Evolutionary conservation across 1,140 invertebrate genomes (phyloP).

Genomic region (Sinonovacula constricta): DNA sequence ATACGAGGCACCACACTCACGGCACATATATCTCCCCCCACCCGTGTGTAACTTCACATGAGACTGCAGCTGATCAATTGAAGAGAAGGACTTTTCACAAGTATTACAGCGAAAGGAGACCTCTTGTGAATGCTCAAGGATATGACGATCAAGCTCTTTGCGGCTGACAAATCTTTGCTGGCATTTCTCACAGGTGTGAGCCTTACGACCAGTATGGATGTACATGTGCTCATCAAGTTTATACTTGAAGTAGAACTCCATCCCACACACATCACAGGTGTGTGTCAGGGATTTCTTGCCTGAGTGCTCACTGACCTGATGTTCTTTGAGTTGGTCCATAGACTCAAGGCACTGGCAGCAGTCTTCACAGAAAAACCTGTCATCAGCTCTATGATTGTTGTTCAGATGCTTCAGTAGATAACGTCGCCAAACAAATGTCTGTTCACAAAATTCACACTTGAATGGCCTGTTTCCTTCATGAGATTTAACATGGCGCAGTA

Average conservation of each 20-base stretch:
- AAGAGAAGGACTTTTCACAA: slow-evolving; percentile 39
- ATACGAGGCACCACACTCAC: slow-evolving; percentile 12
- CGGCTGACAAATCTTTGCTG: slow-evolving; percentile 22
- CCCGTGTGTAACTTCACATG: slow-evolving; percentile 46
- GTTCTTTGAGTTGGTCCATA: slow-evolving; percentile 19
- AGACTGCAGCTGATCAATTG: slow-evolving; percentile 32
- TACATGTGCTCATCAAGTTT: slow-evolving; percentile 48
- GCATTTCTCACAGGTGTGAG: slow-evolving; percentile 41
- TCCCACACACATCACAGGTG: slow-evolving; percentile 22
- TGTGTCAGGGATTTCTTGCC: slow-evolving; percentile 29
- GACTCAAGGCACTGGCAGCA: slow-evolving; percentile 13
- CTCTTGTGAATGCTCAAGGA: slow-evolving; percentile 25
- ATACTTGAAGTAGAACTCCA: slow-evolving; percentile 50
- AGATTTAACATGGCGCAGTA: slow-evolving; percentile 33
- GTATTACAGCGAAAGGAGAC: slow-evolving; percentile 44
- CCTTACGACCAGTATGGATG: slow-evolving; percentile 38
- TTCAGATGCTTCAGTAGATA: slow-evolving; percentile 39
- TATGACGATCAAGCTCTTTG: slow-evolving; percentile 42
- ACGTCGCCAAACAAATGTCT: slow-evolving; percentile 47
- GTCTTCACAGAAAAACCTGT: slow-evolving; percentile 29
- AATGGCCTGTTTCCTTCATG: slow-evolving; percentile 43
- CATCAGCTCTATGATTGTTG: slow-evolving; percentile 27
- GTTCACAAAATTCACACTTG: slow-evolving; percentile 36
- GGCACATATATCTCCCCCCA: slow-evolving; percentile 14
- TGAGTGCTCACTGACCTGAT: slow-evolving; percentile 14